These are phyloP conservation scores for Metacarcinus magister DNA, from an alignment of 2,888 invertebrate genomes.

Conservation along the genomic window DNA sequence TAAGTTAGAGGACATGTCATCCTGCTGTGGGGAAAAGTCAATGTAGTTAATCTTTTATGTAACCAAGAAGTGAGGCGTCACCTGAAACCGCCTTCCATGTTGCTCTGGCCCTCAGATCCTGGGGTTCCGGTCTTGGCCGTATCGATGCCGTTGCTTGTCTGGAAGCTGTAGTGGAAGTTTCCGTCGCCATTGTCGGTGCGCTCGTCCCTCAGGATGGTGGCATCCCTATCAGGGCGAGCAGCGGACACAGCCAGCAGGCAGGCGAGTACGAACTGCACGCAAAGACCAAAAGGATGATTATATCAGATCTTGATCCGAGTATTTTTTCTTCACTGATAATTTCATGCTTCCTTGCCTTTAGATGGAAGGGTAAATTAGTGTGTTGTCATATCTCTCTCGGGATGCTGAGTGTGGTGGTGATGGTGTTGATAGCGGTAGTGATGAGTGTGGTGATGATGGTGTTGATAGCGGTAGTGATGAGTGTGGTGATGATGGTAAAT, in stretches of 20 bases:
- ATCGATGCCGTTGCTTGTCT: constrained; percentile 63
- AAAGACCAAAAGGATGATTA: not conserved
- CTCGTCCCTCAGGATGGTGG: constrained; percentile 58
- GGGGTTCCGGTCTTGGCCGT: constrained; percentile 42
- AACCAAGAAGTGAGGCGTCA: not conserved
- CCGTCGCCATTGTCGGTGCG: constrained; percentile 68
- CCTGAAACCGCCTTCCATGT: constrained; percentile 59
- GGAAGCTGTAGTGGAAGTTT: constrained; percentile 66
- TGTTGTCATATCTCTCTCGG: not conserved
- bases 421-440: not conserved
- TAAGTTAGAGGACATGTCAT: not conserved
- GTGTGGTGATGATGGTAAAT: not conserved
- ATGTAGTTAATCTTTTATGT: not conserved
- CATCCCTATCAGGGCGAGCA: constrained; percentile 50
- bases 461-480: not conserved
- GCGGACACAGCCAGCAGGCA: constrained; percentile 55
- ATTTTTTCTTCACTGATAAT: too few relatives aligned
- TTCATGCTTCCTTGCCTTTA: too few relatives aligned
- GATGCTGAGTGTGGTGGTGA: not conserved
- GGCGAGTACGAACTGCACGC: constrained; percentile 50
- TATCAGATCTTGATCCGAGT: too few relatives aligned
- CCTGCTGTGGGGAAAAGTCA: not conserved
- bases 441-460: not conserved
- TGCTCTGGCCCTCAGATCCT: constrained; percentile 62
- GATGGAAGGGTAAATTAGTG: not conserved